These are phyloP conservation scores for Ormyrus rosae DNA, from an alignment of 2,888 invertebrate species.

Conservation along the genomic window DNA sequence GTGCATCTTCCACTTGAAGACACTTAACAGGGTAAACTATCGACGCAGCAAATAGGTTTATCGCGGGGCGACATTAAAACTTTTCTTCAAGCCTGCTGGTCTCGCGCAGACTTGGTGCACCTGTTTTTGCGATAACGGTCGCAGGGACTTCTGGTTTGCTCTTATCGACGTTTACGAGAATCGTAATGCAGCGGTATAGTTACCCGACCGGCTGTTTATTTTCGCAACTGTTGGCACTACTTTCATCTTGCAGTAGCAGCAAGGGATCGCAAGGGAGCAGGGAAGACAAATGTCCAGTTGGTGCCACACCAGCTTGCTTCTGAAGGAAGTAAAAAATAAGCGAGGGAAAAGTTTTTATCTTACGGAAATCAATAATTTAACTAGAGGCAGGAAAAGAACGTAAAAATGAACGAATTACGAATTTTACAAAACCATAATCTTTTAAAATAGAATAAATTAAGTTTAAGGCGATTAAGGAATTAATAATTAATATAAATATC, in stretches of 20 bases:
- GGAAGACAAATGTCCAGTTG: neutral
- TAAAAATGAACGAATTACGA: neutral
- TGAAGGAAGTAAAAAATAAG: neutral
- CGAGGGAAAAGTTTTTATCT: neutral
- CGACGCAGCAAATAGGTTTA: neutral
- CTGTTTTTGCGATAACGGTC: constrained; percentile 31
- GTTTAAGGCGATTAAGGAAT: too few species aligned
- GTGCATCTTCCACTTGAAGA: neutral
- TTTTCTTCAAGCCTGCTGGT: constrained; percentile 13
- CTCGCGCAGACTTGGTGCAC: neutral
- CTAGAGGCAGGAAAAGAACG: neutral
- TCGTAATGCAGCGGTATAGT: constrained; percentile 21
- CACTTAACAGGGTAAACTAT: neutral
- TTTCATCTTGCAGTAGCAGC: constrained; percentile 20
- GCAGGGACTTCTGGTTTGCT: neutral
- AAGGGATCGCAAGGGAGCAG: neutral
- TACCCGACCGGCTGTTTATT: constrained; percentile 17
- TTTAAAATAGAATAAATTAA: too few species aligned
- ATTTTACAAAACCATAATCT: too few species aligned
- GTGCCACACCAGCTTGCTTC: too few species aligned
- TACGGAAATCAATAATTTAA: neutral
- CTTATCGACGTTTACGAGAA: constrained; percentile 50
- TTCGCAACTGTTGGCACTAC: constrained; percentile 10
- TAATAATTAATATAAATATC: too few species aligned
- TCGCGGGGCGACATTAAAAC: constrained; percentile 36